These are phyloP conservation scores for Grus americana DNA, from an alignment of 2,113 vertebrate genomes.

Conservation along the genomic window DNA sequence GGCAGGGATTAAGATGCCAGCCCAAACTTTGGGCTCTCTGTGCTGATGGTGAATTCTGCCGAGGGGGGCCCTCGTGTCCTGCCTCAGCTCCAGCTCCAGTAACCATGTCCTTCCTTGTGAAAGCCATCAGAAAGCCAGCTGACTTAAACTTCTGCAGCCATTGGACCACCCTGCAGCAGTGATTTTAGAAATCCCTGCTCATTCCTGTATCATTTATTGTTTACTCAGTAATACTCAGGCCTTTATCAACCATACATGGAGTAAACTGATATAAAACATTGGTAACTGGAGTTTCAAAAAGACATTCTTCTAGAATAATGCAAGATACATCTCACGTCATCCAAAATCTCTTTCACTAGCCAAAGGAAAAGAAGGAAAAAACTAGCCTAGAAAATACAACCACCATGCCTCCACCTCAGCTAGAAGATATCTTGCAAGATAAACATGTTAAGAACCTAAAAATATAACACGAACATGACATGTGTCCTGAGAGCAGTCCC, in stretches of 20 bases:
- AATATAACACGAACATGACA: not conserved
- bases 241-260: not conserved
- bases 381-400: not conserved
- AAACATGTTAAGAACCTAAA: not conserved
- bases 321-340: not conserved
- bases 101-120: not conserved
- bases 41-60: not conserved
- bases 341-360: not conserved
- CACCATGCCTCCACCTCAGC: not conserved
- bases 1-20: not conserved
- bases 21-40: not conserved
- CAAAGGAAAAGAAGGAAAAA: not conserved
- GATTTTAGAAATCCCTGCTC: not conserved
- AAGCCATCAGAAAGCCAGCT: not conserved
- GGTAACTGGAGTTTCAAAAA: not conserved
- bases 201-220: not conserved
- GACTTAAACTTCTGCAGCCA: not conserved
- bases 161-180: not conserved
- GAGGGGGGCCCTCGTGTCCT: not conserved
- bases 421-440: not conserved
- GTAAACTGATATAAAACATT: not conserved
- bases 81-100: not conserved
- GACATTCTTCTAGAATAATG: not conserved
- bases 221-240: not conserved
- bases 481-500: not conserved